Conservation (phyloP, 30 jellyfish, hydroid and myxozoan species). For the Aurelia sp. region DNA sequence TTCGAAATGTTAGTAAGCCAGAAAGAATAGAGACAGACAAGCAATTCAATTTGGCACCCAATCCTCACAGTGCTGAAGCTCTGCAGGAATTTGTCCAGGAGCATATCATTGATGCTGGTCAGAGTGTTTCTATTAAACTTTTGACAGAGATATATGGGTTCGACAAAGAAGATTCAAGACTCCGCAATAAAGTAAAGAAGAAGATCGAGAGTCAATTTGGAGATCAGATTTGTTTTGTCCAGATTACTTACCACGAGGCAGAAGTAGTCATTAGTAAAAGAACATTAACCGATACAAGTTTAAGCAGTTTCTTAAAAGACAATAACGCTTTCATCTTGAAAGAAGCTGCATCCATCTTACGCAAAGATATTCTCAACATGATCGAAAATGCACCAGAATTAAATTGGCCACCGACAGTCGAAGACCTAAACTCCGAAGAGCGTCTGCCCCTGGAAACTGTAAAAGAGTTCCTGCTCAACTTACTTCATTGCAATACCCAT, state of each 20-base stretch:
- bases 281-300: constrained; percentile 13
- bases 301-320: constrained; percentile 16
- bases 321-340: constrained; percentile 18
- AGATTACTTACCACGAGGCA: constrained; percentile 40
- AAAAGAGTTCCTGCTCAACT: not conserved
- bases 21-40: too few species aligned
- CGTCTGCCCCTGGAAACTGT: constrained; percentile 31
- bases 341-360: not conserved
- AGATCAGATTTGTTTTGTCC: constrained; percentile 24
- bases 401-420: constrained; percentile 40
- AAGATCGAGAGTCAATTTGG: constrained; percentile 19
- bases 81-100: constrained; percentile 11
- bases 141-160: constrained; percentile 47
- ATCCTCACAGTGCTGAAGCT: not conserved
- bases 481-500: constrained; percentile 26
- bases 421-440: constrained; percentile 14
- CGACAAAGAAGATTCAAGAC: constrained; percentile 27
- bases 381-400: constrained; percentile 19
- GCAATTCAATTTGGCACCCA: not conserved
- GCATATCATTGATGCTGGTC: constrained; percentile 30
- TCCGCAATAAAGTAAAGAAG: constrained; percentile 33
- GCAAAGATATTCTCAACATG: constrained; percentile 11
- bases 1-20: not conserved
- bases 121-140: constrained; percentile 33
- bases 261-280: constrained; percentile 9